phyloP scores from a whole-genome alignment of 2,888 invertebrate genomes.

The Caradrina kadenii region DNA sequence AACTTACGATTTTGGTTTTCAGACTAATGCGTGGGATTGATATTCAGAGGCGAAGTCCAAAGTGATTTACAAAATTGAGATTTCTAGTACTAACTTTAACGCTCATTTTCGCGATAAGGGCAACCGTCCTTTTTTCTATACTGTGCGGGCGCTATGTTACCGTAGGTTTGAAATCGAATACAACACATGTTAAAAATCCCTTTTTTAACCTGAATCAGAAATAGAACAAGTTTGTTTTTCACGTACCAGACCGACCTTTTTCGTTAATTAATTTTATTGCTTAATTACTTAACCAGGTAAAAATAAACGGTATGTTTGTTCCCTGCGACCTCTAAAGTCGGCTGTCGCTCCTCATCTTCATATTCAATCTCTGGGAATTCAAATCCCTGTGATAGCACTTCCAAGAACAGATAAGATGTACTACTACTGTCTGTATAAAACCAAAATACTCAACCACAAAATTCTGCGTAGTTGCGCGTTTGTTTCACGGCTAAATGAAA shows the following conservation, averaged over 20 bases:
- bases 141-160: too few relatives aligned
- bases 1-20: conserved; percentile 48
- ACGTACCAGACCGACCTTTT: neutral
- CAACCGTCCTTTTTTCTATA: neutral
- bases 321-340: neutral
- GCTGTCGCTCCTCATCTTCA: neutral
- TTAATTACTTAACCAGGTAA: too few relatives aligned
- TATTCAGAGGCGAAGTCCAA: conserved; percentile 11
- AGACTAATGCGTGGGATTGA: conserved; percentile 18
- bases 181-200: neutral
- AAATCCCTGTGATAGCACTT: conserved; percentile 41
- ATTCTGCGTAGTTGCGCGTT: conserved; percentile 33
- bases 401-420: conserved; percentile 33
- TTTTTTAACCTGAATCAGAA: neutral
- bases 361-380: conserved; percentile 29
- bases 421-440: conserved; percentile 39
- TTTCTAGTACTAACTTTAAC: neutral
- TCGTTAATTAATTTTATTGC: neutral
- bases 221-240: neutral
- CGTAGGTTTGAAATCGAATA: too few relatives aligned
- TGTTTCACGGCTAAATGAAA: conserved; percentile 58
- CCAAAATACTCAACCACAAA: conserved; percentile 19
- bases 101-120: neutral
- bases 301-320: neutral
- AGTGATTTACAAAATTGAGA: conserved; percentile 2